A percentile compares a stretch with the other conserved stretches of the same genome.
phyloP scores from a whole-genome alignment of 2,888 invertebrate genomes.

The Drosophila atripex region DNA sequence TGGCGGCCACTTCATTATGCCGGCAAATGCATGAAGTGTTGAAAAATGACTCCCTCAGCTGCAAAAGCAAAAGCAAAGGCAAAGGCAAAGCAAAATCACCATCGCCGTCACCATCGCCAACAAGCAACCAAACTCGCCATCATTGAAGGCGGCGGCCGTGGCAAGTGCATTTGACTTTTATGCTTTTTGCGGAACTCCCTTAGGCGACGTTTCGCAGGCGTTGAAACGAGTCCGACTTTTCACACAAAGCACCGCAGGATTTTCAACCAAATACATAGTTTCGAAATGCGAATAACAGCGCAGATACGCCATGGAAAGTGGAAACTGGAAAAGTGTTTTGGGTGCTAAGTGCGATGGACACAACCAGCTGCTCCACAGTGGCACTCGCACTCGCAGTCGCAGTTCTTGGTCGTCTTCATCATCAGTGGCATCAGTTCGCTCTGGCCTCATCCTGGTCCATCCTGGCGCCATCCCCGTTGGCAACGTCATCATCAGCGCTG shows the following conservation, averaged over 20 bases:
- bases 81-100: slow-evolving; percentile 35
- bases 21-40: slow-evolving; percentile 76
- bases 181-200: slow-evolving; percentile 53
- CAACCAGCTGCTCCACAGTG: slow-evolving; percentile 21
- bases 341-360: slow-evolving; percentile 70
- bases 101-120: slow-evolving; percentile 3
- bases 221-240: slow-evolving; percentile 72
- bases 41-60: slow-evolving; percentile 75
- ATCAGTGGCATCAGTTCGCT: slow-evolving; percentile 27
- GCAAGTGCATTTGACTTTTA: slow-evolving; percentile 80
- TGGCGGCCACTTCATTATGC: slow-evolving; percentile 76
- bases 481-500: slow-evolving; percentile 76
- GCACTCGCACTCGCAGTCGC: neutral
- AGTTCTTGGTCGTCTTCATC: slow-evolving; percentile 25
- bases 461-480: slow-evolving; percentile 50
- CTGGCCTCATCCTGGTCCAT: slow-evolving; percentile 18
- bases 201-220: slow-evolving; percentile 58
- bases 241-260: slow-evolving; percentile 74
- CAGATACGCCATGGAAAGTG: slow-evolving; percentile 33
- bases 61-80: slow-evolving; percentile 43
- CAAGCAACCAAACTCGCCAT: neutral
- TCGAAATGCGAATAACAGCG: slow-evolving; percentile 55
- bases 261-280: slow-evolving; percentile 66
- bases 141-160: slow-evolving; percentile 14
- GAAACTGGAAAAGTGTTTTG: slow-evolving; percentile 42